Evolutionary conservation across 2,888 invertebrate genomes (phyloP), one percentile per base, ranked within the genome.

Genomic region (Chaitophorus viminalis): DNA sequence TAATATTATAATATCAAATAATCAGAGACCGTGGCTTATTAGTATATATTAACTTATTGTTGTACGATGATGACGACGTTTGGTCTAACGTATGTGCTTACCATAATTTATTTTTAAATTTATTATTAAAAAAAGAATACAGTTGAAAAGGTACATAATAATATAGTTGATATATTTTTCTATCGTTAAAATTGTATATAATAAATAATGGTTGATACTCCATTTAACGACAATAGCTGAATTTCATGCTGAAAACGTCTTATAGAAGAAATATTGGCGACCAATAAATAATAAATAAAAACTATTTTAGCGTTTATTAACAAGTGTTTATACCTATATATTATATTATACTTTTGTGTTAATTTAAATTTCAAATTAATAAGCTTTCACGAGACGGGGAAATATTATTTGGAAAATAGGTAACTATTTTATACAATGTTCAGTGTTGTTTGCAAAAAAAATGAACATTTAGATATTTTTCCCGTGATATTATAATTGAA

Each of bases 351-450:
- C 1, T 68, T 68, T 29, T 11, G 68, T 68, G 68, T 68, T 11
- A 29, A 29, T 68, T 68, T 68, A 68, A 68, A 68, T 29, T 68
- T 68, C 9, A 52, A 77, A 54, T 77, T 31, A 52, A 77, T 77
- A 77, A 77, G 54, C 77, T 77, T 54, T 77, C 31, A 25, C 31
- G 52, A 31, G 52, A 52, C 29, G 14, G 25, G 46, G 33, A 54
- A 52, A 78, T 54, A 54, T 60, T 31, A 11, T 33, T 29, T 54
- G 5, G 21, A 77, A 46, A 76, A 52, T 17, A 46, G 46, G 18
- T 3, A 78, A 33, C 31, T 14, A 14, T 25, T 5, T 11, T 3
- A 14, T 14, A 17, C 11, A 5, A 1, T 60, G 6, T 4, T 21
- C 60, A 6, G 4, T 9, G 21, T 60, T 2, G 46, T 46, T 46